Conservation (phyloP, 1,140 invertebrate genomes). For the Nomia melanderi region DNA sequence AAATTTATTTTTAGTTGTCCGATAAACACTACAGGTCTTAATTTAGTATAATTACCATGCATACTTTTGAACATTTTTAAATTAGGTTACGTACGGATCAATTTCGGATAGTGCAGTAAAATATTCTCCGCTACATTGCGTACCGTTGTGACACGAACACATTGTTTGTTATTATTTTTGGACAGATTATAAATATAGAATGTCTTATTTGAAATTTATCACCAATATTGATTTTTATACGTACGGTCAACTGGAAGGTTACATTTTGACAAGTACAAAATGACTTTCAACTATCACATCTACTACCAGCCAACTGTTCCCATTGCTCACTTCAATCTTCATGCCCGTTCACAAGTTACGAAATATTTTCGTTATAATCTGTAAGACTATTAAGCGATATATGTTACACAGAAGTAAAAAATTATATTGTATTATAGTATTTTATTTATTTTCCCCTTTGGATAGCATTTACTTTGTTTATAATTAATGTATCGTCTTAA, state of each 20-base stretch:
- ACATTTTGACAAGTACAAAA: slow-evolving; percentile 10
- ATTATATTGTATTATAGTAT: too few species aligned
- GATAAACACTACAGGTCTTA: too few species aligned
- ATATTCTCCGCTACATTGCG: not conserved
- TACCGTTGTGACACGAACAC: slow-evolving; percentile 22
- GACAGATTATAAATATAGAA: not conserved
- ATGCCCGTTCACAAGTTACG: too few species aligned
- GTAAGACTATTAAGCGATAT: too few species aligned
- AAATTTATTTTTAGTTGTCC: too few species aligned
- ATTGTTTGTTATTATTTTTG: not conserved
- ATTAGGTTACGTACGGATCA: slow-evolving; percentile 50
- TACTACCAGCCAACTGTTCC: slow-evolving; percentile 12
- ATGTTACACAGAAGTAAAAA: too few species aligned
- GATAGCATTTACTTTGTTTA: too few species aligned
- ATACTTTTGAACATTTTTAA: not conserved
- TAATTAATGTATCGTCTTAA: too few species aligned
- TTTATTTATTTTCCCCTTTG: too few species aligned
- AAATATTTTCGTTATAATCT: too few species aligned
- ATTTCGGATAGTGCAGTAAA: not conserved
- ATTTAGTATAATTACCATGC: not conserved
- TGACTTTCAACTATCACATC: slow-evolving; percentile 4
- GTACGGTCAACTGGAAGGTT: not conserved
- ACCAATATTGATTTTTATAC: not conserved
- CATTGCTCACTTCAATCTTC: not conserved
- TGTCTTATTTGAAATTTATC: slow-evolving; percentile 46